Percentiles rank a stretch among this genome's conserved stretches.
Conservation (phyloP, 2,797 vertebrate species). For the Centropyge bicolor region DNA sequence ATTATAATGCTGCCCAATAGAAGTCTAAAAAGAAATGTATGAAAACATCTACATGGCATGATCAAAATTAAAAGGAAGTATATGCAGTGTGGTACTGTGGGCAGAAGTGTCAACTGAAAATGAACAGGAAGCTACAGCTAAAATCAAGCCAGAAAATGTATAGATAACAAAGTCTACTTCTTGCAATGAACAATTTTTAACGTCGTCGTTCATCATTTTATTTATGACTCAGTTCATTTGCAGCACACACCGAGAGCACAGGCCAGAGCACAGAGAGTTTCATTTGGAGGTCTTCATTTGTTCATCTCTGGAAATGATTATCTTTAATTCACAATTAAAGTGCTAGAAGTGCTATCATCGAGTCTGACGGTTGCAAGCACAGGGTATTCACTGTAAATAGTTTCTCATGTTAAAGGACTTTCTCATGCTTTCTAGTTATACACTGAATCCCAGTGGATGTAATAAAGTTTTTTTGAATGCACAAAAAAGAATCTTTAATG, state of each 20-base stretch:
- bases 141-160: not conserved
- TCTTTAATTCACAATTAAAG: not conserved
- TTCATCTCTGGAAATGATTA: not conserved
- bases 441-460: constrained; percentile 3
- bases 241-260: not conserved
- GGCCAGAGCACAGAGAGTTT: too few relatives aligned
- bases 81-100: too few relatives aligned
- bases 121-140: not conserved
- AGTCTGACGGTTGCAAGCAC: constrained; percentile 4
- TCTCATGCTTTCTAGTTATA: not conserved
- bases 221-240: not conserved
- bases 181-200: not conserved
- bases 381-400: not conserved
- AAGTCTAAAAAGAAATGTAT: too few relatives aligned
- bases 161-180: not conserved
- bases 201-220: not conserved
- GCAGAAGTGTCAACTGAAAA: too few relatives aligned
- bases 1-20: too few relatives aligned
- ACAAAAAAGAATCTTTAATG: not conserved
- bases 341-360: not conserved
- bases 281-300: not conserved
- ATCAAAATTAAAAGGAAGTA: too few relatives aligned
- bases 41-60: too few relatives aligned
- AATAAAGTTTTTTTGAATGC: constrained; percentile 3
- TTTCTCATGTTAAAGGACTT: not conserved